Percentiles rank a stretch among this genome's conserved stretches.
Conservation (phyloP, 1,140 invertebrate species). For the Drosophila pseudoobscura region DNA sequence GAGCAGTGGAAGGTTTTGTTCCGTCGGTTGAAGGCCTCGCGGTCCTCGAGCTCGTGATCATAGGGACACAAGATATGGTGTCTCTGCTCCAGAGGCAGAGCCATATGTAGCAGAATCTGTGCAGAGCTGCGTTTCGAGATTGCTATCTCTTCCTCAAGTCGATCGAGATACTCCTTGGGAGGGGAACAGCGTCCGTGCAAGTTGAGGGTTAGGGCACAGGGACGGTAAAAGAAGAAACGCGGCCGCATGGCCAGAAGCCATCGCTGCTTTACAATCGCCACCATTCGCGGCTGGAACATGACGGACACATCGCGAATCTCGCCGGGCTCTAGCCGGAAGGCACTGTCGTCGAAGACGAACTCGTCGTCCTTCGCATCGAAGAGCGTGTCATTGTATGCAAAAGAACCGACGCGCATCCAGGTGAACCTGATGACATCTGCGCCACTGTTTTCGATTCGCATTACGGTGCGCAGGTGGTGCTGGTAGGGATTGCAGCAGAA, state of each 20-base stretch:
- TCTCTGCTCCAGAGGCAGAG: background rate
- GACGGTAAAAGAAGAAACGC: conserved; percentile 38
- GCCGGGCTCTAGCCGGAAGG: conserved; percentile 36
- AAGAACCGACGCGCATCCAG: conserved; percentile 47
- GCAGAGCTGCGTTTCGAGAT: background rate
- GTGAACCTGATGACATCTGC: conserved; percentile 22
- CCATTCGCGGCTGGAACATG: conserved; percentile 43
- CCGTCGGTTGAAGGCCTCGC: conserved; percentile 54
- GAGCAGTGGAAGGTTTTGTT: conserved; percentile 58
- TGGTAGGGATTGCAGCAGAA: conserved; percentile 65
- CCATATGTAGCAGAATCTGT: background rate
- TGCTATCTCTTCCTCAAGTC: conserved; percentile 8
- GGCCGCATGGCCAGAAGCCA: conserved; percentile 51
- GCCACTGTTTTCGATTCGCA: conserved; percentile 67
- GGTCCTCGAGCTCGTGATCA: conserved; percentile 42
- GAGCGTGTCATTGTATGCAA: conserved; percentile 43
- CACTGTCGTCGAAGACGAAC: conserved; percentile 47
- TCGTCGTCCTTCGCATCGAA: conserved; percentile 18
- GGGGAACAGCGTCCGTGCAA: conserved; percentile 60
- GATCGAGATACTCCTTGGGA: conserved; percentile 44
- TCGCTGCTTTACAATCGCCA: conserved; percentile 56
- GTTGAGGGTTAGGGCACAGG: conserved; percentile 46
- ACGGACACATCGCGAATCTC: conserved; percentile 37
- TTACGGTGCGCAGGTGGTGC: conserved; percentile 38
- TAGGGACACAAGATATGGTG: conserved; percentile 23